Percentiles rank a stretch among this genome's conserved stretches.
Evolutionary conservation across 92 coral and sea anemone genomes (phyloP).

Genomic region (Diadumene lineata): DNA sequence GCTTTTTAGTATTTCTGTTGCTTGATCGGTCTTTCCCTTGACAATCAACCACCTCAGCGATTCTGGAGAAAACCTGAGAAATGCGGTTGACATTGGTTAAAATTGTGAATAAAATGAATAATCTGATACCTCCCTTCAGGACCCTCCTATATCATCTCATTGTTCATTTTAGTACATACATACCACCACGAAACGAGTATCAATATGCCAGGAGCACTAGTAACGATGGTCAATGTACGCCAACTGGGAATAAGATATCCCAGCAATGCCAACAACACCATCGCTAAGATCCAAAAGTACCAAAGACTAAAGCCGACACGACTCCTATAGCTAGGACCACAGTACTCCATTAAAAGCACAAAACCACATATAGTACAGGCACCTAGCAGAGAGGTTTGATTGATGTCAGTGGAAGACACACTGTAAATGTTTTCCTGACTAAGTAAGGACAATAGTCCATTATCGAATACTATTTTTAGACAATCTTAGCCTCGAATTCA

Average conservation of each 20-base stretch:
- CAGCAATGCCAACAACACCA: constrained; percentile 17
- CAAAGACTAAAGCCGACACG: constrained; percentile 25
- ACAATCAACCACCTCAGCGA: constrained; percentile 69
- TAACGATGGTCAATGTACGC: constrained; percentile 32
- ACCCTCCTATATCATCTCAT: not conserved
- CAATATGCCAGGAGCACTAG: constrained; percentile 33
- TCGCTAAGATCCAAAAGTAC: constrained; percentile 31
- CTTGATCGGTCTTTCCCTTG: constrained; percentile 57
- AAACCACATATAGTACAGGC: not conserved
- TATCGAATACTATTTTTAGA: too few relatives aligned
- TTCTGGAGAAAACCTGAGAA: constrained; percentile 71
- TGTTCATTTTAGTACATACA: too few relatives aligned
- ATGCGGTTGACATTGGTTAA: too few relatives aligned
- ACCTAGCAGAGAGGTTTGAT: not conserved
- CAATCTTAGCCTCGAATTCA: too few relatives aligned
- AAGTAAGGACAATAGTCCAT: too few relatives aligned
- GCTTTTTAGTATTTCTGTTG: constrained; percentile 40
- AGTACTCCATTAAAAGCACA: constrained; percentile 20
- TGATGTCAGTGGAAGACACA: too few relatives aligned
- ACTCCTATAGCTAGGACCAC: constrained; percentile 28
- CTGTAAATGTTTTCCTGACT: too few relatives aligned
- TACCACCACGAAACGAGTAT: too few relatives aligned
- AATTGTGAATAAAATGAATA: too few relatives aligned
- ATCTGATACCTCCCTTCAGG: too few relatives aligned
- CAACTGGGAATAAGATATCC: constrained; percentile 44